Base-by-base conservation (phyloP, 53 echinoderm and acorn worm genomes). In the Holothuria leucospilota region DNA sequence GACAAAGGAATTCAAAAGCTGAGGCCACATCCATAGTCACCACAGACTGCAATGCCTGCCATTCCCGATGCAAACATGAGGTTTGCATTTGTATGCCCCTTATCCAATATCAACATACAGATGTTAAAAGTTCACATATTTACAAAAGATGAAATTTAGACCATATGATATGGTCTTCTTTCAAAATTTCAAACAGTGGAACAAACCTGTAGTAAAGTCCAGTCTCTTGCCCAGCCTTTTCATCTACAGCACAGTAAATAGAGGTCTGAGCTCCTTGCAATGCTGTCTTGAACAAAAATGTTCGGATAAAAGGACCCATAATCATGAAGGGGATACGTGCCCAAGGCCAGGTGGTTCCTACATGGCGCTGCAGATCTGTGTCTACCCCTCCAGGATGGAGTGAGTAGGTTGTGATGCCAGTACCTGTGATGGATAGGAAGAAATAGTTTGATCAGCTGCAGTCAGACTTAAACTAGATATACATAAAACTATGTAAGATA, bases 361-460 rank as follows among this genome's bases (percentile, higher is more conserved):
- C 51, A 29, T 98, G 90, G 8, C 98, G 86, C 30, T 42, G 52
- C 4, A 98, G 85, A 13, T 95, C 91, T 26, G 98, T 98, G 70
- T 52, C 64, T 0, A 98, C 87, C 23, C 83, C 85, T 1, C 98
- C 98, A 16, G 98, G 98, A 82, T 95, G 95, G 5, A 95, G 51
- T 0, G 92, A 69, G 42, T 98, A 90, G 20, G 87, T 82, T 1
- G 93, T 98, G 34, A 98, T 95, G 14, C 91, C 90, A 29, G 98
- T 92, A 34, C 98, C 98, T 96, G 84, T 34, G 18, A 46, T 29
- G 30, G 16, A 26, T 13, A 62, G 30, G 64, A 78, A 46, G 28
- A 24, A 79, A 56, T 49, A 56, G 18, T 18, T 16, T 18, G 18
- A 56, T 56, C 56, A 56, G 56, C 15, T 56, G 4, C 8, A 56